Evolutionary conservation across 2,113 vertebrate genomes (phyloP), one percentile per base, ranked within the genome.

Genomic region (Dermatemys mawii): DNA sequence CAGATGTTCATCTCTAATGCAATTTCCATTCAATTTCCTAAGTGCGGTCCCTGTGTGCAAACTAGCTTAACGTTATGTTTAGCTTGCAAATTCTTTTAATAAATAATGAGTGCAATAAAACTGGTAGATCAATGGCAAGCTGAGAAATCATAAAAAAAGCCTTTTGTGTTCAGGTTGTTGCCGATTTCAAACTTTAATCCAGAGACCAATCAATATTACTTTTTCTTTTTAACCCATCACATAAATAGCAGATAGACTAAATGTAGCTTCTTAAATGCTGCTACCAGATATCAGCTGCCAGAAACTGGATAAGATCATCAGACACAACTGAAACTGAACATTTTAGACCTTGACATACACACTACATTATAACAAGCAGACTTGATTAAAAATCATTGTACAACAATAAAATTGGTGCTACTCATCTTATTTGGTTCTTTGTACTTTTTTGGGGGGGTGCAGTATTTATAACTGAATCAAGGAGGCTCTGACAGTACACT

Each of bases 31-130:
- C 98, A 99, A 99, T 99, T 98, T 99, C 98, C 98, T 99, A 98
- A 99, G 98, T 99, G 99, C 98, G 93, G 98, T 98, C 98, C 98
- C 98, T 97, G 98, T 98, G 98, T 98, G 98, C 98, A 98, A 98
- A 98, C 98, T 98, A 98, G 98, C 98, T 98, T 98, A 98, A 98
- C 97, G 83, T 99, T 98, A 98, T 99, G 98, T 99, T 99, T 99
- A 99, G 98, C 98, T 99, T 99, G 98, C 99, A 99, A 98, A 99
- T 98, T 99, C 98, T 98, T 98, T 99, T 98, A 99, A 99, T 99
- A 99, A 99, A 99, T 99, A 99, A 99, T 99, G 98, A 99, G 99
- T 98, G 98, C 98, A 98, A 98, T 99, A 98, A 99, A 99, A 98
- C 98, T 97, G 95, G 97, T 95, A 98, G 98, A 99, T 99, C 98